Base-by-base conservation (phyloP, 2,797 vertebrate species). In the Rhadinocentrus ornatus region DNA sequence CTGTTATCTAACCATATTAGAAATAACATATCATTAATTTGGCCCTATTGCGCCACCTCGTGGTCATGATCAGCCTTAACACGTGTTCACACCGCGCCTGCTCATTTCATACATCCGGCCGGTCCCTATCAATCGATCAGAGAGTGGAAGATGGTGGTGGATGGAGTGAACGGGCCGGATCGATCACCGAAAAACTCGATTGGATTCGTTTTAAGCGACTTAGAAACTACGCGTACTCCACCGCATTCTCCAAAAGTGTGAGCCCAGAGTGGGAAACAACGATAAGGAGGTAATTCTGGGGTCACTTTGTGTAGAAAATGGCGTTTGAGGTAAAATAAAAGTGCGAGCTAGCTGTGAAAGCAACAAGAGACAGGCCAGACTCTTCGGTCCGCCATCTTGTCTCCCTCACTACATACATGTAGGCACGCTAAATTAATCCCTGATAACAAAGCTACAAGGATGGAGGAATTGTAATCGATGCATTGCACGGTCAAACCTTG, bases 91-190 rank as follows among this genome's bases (percentile, higher is more conserved):
- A 77, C 57, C 78, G 87, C 91, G 90, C 89, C 3, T 88, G 91
- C 87, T 64, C 87, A 20, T 0, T 12, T 0, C 13, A 53, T 3
- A 78, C 68, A 82, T 89, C 87, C 86, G 84, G 77, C 81, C 75
- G 93, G 95, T 89, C 93, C 91, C 80, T 94, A 94, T 94, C 94
- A 96, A 96, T 96, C 95, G 95, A 95, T 95, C 94, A 92, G 93
- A 91, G 95, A 95, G 93, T 84, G 74, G 87, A 94, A 95, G 95
- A 95, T 95, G 94, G 93, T 91, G 94, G 73, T 62, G 87, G 82
- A 86, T 69, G 78, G 80, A 90, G 80, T 62, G 11, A 90, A 78
- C 85, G 73, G 77, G 59, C 53, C 84, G 71, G 90, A 95, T 94
- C 94, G 95, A 95, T 94, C 92, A 81, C 94, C 91, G 94, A 95